Percentiles rank a stretch among this genome's conserved stretches.
phyloP scores from a whole-genome alignment of 1,140 invertebrate genomes.

The Arctopsyche grandis region DNA sequence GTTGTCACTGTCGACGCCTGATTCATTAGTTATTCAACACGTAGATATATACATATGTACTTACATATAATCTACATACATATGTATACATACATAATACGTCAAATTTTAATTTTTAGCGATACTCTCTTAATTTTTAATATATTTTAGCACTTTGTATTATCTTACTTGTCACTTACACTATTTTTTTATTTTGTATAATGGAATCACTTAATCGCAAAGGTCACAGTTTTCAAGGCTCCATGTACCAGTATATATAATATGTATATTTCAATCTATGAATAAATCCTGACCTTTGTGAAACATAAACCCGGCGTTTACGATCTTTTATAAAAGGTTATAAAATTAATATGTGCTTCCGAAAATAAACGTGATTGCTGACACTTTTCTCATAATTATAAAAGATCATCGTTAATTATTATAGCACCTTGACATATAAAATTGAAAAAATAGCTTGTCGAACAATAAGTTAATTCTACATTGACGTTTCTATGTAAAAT shows the following conservation, averaged over 20 bases:
- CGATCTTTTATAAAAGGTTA: not conserved
- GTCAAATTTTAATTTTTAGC: too few species aligned
- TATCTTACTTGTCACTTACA: too few species aligned
- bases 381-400: too few species aligned
- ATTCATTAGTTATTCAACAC: constrained; percentile 7
- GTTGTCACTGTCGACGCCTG: not conserved
- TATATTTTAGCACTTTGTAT: too few species aligned
- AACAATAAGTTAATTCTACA: not conserved
- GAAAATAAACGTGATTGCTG: too few species aligned
- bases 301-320: not conserved
- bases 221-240: not conserved
- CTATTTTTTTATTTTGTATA: too few species aligned
- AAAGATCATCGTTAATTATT: not conserved
- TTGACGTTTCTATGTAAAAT: not conserved
- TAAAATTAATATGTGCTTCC: not conserved
- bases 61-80: too few species aligned
- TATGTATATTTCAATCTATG: not conserved
- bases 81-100: too few species aligned
- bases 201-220: not conserved
- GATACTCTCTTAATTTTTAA: too few species aligned
- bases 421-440: constrained; percentile 11
- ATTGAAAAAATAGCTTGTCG: not conserved
- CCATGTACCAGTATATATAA: too few species aligned
- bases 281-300: not conserved
- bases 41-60: not conserved